Conservation (phyloP, 2,888 invertebrate genomes). For the Apocheima hispidaria region DNA sequence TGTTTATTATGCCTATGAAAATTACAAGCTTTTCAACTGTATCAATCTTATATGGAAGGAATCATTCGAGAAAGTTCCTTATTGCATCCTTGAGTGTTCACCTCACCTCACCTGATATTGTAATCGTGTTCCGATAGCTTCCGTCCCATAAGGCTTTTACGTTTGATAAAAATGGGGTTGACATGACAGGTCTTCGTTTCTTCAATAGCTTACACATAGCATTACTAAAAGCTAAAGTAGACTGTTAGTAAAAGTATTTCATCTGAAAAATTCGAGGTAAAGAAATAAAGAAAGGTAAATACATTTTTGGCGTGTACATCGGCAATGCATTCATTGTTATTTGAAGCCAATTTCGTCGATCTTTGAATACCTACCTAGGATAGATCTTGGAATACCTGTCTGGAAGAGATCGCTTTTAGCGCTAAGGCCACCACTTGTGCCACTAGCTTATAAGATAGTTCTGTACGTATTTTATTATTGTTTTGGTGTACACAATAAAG, state of each 20-base stretch:
- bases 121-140: conserved; percentile 46
- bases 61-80: conserved; percentile 62
- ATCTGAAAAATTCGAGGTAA: background rate
- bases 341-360: too few species aligned
- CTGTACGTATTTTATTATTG: too few species aligned
- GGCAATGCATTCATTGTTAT: background rate
- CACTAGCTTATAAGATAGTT: too few species aligned
- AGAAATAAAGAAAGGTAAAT: background rate
- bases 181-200: conserved; percentile 11
- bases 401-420: too few species aligned
- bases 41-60: background rate
- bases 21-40: conserved; percentile 29
- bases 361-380: too few species aligned
- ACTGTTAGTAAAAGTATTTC: background rate
- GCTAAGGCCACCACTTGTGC: too few species aligned
- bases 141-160: conserved; percentile 27
- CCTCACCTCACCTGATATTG: conserved; percentile 65
- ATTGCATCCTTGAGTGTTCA: conserved; percentile 63
- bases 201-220: conserved; percentile 3
- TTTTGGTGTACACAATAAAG: too few species aligned
- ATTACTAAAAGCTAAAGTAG: background rate
- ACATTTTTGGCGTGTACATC: background rate
- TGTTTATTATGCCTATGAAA: background rate
- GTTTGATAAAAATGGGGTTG: conserved; percentile 20
- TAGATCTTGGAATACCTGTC: too few species aligned